These are phyloP conservation scores for Epistrophella euchroma DNA, from an alignment of 2,888 invertebrate species.

Conservation along the genomic window DNA sequence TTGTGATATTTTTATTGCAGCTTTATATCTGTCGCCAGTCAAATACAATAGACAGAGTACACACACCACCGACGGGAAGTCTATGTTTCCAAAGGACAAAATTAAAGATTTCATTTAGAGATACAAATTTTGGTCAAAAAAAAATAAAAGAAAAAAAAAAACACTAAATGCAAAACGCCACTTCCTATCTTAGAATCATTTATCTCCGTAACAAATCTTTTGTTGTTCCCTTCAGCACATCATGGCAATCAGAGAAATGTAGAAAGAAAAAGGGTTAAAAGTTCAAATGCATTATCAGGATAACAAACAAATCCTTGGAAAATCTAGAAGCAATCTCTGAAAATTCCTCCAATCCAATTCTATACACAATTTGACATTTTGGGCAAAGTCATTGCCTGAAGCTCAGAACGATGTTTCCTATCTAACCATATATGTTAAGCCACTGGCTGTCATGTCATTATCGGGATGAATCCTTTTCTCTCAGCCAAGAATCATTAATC, in stretches of 20 bases:
- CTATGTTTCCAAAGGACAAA: slow-evolving; percentile 32
- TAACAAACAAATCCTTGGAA: slow-evolving; percentile 43
- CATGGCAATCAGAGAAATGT: slow-evolving; percentile 26
- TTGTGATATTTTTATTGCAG: slow-evolving; percentile 68
- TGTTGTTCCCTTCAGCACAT: slow-evolving; percentile 34
- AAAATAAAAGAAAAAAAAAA: slow-evolving; percentile 33
- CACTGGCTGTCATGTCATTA: slow-evolving; percentile 75
- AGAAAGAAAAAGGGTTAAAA: slow-evolving; percentile 65
- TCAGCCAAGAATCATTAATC: slow-evolving; percentile 63
- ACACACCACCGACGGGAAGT: slow-evolving; percentile 4
- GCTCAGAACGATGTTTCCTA: slow-evolving; percentile 24
- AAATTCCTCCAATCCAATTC: slow-evolving; percentile 36
- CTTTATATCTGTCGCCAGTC: slow-evolving; percentile 73
- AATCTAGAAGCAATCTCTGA: slow-evolving; percentile 35
- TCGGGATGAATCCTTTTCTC: slow-evolving; percentile 57
- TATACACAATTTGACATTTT: slow-evolving; percentile 25
- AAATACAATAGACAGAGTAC: slow-evolving; percentile 49
- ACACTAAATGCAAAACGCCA: slow-evolving; percentile 46
- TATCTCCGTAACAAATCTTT: slow-evolving; percentile 70
- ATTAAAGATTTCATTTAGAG: slow-evolving; percentile 66
- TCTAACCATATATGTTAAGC: slow-evolving; percentile 48
- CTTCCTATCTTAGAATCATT: slow-evolving; percentile 63
- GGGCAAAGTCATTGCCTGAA: slow-evolving; percentile 55
- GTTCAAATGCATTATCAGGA: slow-evolving; percentile 67
- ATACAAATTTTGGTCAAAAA: slow-evolving; percentile 56